Percentiles rank a stretch among this genome's conserved stretches.
Evolutionary conservation across 2,113 vertebrate species (phyloP).

Genomic region (Gymnorhina tibicen): DNA sequence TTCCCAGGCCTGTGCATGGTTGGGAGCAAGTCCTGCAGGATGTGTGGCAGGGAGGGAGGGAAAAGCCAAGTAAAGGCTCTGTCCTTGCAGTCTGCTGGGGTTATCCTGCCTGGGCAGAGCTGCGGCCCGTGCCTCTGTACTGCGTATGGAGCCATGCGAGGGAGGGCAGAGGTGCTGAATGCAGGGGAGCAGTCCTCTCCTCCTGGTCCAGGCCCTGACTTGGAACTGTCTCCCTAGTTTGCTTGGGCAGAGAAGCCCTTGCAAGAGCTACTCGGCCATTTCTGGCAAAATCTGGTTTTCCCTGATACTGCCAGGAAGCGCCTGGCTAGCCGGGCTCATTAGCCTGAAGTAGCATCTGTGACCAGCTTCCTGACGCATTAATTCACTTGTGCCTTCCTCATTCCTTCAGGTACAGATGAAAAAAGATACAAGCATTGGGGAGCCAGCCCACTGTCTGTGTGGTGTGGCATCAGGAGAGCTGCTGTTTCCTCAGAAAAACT

Average conservation of each 20-base stretch:
- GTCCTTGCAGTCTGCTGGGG: neutral
- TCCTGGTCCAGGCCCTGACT: neutral
- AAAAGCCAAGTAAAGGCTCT: neutral
- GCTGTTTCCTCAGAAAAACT: neutral
- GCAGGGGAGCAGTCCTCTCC: neutral
- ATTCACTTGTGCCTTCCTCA: neutral
- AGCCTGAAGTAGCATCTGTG: neutral
- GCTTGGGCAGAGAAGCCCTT: neutral
- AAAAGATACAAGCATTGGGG: neutral
- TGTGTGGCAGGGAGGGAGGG: neutral
- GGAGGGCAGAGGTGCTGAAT: neutral
- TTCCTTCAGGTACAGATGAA: neutral
- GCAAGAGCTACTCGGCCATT: rapidly evolving
- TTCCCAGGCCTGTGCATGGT: rapidly evolving
- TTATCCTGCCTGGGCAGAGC: neutral
- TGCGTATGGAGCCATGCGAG: rapidly evolving
- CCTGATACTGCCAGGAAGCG: neutral
- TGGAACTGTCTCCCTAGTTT: neutral
- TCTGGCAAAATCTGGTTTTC: neutral
- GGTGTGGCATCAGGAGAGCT: neutral
- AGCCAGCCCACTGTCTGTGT: neutral
- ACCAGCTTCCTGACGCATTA: neutral
- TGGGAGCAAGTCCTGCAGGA: neutral
- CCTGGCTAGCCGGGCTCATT: neutral
- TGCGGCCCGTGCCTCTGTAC: rapidly evolving